Base-by-base conservation (phyloP, 2,797 vertebrate genomes). In the Oryzias dopingdopingensis region DNA sequence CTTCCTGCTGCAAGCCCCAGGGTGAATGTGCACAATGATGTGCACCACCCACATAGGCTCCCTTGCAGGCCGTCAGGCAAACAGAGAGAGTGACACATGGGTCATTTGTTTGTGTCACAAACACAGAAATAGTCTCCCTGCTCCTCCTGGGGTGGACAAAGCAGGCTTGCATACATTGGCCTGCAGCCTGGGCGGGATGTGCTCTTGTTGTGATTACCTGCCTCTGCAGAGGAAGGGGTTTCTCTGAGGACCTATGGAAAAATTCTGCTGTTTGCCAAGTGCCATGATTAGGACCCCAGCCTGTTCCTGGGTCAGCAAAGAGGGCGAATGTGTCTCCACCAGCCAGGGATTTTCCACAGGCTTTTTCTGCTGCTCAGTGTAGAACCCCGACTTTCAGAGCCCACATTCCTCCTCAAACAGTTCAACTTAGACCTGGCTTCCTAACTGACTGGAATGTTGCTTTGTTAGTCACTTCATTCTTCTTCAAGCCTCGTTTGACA, bases 201-300 rank as follows among this genome's bases (percentile, higher is more conserved):
- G 75, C 67, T 71, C 17, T 60, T 83, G 82, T 80, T 76, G 76
- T 82, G 80, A 88, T 85, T 90, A 89, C 86, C 87, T 87, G 79
- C 61, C 67, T 79, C 73, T 76, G 75, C 71, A 82, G 78, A 84
- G 87, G 84, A 89, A 89, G 66, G 62, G 61, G 50, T 74, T 74
- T 84, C 83, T 89, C 69, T 83, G 57, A 68, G 71, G 74, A 72
- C 76, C 65, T 70, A 55, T 86, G 84, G 86, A 85, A 89, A 88
- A 82, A 76, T 64, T 67, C 45, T 51, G 50, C 62, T 42, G 65
- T 76, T 61, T 84, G 85, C 86, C 88, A 87, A 83, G 77, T 62
- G 76, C 65, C 59, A 46, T 73, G 79, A 85, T 89, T 86, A 86
- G 72, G 66, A 61, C 80, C 83, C 83, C 65, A 44, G 65, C 71